Evolutionary conservation across 2,888 invertebrate genomes (phyloP).

Genomic region (Sphaerophoria taeniata): DNA sequence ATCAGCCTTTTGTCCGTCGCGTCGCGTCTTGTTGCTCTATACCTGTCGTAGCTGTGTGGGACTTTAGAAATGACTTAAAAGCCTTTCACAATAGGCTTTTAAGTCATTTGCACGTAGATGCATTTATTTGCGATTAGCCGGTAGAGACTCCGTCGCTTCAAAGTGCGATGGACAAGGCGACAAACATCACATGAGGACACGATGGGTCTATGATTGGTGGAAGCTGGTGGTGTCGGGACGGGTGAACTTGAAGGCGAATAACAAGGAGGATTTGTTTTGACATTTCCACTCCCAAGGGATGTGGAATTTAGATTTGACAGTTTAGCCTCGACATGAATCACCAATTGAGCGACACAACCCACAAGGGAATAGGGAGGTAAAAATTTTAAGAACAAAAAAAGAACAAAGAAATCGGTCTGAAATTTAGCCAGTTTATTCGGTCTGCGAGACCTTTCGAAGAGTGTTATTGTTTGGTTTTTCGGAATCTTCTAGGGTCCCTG

Average conservation of each 20-base stretch:
- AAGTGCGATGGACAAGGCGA: slow-evolving; percentile 57
- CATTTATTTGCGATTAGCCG: slow-evolving; percentile 71
- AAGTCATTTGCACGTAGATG: slow-evolving; percentile 74
- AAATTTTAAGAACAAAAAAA: no score
- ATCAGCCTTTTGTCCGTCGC: neutral
- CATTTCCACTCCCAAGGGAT: slow-evolving; percentile 30
- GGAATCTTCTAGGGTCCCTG: no score
- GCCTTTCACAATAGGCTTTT: no score
- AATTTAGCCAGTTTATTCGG: no score
- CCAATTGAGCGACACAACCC: no score
- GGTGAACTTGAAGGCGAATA: slow-evolving; percentile 34
- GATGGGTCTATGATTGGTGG: neutral
- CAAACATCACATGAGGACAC: slow-evolving; percentile 48
- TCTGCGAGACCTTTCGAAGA: no score
- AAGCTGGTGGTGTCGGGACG: no score
- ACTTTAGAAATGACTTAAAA: no score
- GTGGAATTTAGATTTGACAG: slow-evolving; percentile 40
- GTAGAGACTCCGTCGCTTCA: slow-evolving; percentile 15
- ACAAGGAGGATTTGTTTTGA: neutral
- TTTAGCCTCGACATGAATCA: neutral
- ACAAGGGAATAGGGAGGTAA: no score
- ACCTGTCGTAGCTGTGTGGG: slow-evolving; percentile 13
- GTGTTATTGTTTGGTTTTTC: no score
- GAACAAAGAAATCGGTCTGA: no score
- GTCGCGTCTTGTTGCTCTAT: neutral